A percentile compares a stretch with the other conserved stretches of the same genome.
Conservation (phyloP, 1,140 invertebrate species). For the Luehdorfia chinensis region DNA sequence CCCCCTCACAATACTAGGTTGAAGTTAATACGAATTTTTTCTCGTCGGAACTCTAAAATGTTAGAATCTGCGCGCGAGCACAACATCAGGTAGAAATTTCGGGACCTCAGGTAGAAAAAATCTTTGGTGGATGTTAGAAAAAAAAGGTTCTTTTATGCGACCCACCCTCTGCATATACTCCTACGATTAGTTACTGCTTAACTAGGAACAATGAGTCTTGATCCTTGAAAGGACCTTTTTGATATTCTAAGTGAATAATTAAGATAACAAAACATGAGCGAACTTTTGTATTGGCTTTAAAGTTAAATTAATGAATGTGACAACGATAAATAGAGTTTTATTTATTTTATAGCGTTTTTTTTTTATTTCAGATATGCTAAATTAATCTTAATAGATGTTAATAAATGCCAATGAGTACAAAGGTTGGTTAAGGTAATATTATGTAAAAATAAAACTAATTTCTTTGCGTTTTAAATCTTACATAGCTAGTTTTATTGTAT, state of each 20-base stretch:
- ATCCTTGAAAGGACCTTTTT: constrained; percentile 27
- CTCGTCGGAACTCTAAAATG: constrained; percentile 34
- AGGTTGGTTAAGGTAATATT: too few species aligned
- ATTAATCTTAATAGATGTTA: too few species aligned
- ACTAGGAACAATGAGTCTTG: constrained; percentile 26
- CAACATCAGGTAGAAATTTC: constrained; percentile 49
- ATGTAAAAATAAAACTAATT: too few species aligned
- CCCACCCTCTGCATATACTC: constrained; percentile 52
- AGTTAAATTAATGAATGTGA: too few species aligned
- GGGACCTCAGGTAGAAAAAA: constrained; percentile 71
- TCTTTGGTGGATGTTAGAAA: constrained; percentile 49
- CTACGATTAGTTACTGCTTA: constrained; percentile 46
- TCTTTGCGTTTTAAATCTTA: too few species aligned
- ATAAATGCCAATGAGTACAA: too few species aligned
- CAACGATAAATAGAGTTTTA: too few species aligned
- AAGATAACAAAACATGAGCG: too few species aligned
- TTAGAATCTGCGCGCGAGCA: constrained; percentile 56
- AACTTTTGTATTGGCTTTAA: too few species aligned
- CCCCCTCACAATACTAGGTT: constrained; percentile 37
- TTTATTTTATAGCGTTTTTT: too few species aligned
- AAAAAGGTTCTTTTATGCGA: constrained; percentile 66
- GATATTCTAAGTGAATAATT: background rate
- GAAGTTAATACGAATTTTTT: constrained; percentile 37
- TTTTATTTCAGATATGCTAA: too few species aligned
- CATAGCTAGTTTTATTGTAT: too few species aligned